Evolutionary conservation across 1,140 invertebrate species (phyloP).

Genomic region (Orius insidiosus): DNA sequence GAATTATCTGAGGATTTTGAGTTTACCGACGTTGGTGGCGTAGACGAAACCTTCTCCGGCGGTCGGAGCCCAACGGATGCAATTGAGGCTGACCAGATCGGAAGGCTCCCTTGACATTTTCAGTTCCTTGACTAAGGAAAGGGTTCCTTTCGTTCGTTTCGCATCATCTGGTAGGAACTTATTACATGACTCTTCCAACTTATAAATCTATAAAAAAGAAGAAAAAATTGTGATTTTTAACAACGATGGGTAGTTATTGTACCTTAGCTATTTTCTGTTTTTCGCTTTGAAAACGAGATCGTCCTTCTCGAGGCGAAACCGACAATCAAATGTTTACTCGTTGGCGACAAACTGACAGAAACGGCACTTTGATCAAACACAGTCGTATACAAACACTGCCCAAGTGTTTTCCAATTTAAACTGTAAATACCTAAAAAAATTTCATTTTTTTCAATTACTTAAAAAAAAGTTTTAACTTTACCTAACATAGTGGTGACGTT

Average conservation of each 20-base stretch:
- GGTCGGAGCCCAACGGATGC: slow-evolving; percentile 62
- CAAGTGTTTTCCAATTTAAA: slow-evolving; percentile 48
- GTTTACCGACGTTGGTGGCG: slow-evolving; percentile 65
- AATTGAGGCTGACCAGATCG: slow-evolving; percentile 54
- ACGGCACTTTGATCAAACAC: slow-evolving; percentile 60
- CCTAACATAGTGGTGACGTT: slow-evolving; percentile 40
- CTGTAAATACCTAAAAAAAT: slow-evolving; percentile 52
- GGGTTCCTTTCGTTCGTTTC: slow-evolving; percentile 24
- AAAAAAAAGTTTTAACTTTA: slow-evolving; percentile 24
- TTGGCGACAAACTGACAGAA: slow-evolving; percentile 65
- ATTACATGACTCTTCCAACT: too few relatives aligned
- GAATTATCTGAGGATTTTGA: slow-evolving; percentile 23
- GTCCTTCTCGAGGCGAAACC: slow-evolving; percentile 47
- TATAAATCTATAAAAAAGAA: slow-evolving; percentile 10
- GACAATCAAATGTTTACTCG: slow-evolving; percentile 55
- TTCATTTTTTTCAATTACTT: not conserved
- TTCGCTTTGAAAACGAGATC: slow-evolving; percentile 29
- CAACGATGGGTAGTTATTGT: slow-evolving; percentile 22
- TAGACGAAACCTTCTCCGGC: slow-evolving; percentile 69
- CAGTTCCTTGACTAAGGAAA: slow-evolving; percentile 38
- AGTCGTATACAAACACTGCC: slow-evolving; percentile 56
- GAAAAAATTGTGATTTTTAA: not conserved
- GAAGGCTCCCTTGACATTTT: slow-evolving; percentile 37
- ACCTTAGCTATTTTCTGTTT: slow-evolving; percentile 49
- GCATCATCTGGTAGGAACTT: slow-evolving; percentile 24